phyloP scores from a whole-genome alignment of 2,113 vertebrate species.

The Stigmatopora nigra region DNA sequence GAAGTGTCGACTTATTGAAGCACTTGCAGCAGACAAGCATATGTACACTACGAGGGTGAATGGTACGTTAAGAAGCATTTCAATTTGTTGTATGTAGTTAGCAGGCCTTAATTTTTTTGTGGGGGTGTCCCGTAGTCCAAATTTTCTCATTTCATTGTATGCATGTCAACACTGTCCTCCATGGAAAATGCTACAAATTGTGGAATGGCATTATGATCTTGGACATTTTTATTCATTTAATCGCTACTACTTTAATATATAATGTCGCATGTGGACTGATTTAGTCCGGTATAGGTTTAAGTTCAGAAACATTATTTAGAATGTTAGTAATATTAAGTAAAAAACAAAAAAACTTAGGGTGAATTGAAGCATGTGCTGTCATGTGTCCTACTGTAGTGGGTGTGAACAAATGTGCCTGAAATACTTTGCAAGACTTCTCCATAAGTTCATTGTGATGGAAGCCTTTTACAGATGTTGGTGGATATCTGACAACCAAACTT shows the following conservation, averaged over 20 bases:
- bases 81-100: slow-evolving; percentile 6
- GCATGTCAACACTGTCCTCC: slow-evolving; percentile 27
- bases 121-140: slow-evolving; percentile 1
- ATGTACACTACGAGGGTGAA: slow-evolving; percentile 34
- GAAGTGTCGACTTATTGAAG: slow-evolving; percentile 25
- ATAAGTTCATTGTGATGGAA: slow-evolving; percentile 39
- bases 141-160: slow-evolving; percentile 25
- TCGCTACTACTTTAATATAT: slow-evolving; percentile 1
- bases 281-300: slow-evolving; percentile 27
- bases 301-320: slow-evolving; percentile 39
- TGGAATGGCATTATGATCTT: slow-evolving; percentile 30
- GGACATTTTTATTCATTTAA: slow-evolving; percentile 14
- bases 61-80: slow-evolving; percentile 33
- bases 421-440: slow-evolving; percentile 51
- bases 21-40: slow-evolving; percentile 41
- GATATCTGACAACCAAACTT: slow-evolving; percentile 42
- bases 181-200: slow-evolving; percentile 13
- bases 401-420: slow-evolving; percentile 60
- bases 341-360: slow-evolving; percentile 53
- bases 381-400: slow-evolving; percentile 51
- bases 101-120: slow-evolving; percentile 1
- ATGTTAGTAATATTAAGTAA: slow-evolving; percentile 41
- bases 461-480: slow-evolving; percentile 35
- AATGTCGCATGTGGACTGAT: slow-evolving; percentile 43
- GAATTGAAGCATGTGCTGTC: slow-evolving; percentile 43